Conservation (phyloP, 2,888 invertebrate genomes). For the Drosophila kambysellisi region DNA sequence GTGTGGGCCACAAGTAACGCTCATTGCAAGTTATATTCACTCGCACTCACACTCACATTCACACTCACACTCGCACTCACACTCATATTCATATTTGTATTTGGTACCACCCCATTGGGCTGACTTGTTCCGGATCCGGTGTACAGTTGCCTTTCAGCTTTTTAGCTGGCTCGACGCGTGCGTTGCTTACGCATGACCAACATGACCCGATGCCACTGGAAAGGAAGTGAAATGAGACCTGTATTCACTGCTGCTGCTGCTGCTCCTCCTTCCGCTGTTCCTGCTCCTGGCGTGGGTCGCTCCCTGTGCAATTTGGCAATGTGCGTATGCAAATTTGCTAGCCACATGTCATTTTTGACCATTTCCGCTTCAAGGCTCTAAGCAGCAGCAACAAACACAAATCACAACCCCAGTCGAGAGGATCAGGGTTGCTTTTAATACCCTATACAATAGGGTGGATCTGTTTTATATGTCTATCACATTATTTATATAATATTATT, state of each 20-base stretch:
- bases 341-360: slow-evolving; percentile 77
- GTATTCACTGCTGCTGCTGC: not conserved
- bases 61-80: too few species aligned
- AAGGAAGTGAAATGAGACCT: not conserved
- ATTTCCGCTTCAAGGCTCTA: slow-evolving; percentile 64
- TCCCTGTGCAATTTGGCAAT: slow-evolving; percentile 53
- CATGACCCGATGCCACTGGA: slow-evolving; percentile 19
- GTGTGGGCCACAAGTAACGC: slow-evolving; percentile 60
- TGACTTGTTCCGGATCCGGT: not conserved
- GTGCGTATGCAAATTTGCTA: slow-evolving; percentile 74
- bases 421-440: slow-evolving; percentile 49
- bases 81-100: not conserved
- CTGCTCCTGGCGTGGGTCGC: slow-evolving; percentile 21
- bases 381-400: slow-evolving; percentile 50
- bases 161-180: slow-evolving; percentile 65
- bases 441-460: slow-evolving; percentile 17
- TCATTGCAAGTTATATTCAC: slow-evolving; percentile 68
- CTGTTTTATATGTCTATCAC: not conserved
- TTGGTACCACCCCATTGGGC: slow-evolving; percentile 36
- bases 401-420: slow-evolving; percentile 42
- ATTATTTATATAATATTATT: not conserved
- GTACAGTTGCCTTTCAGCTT: slow-evolving; percentile 73
- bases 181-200: slow-evolving; percentile 61
- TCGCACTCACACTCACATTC: not conserved
- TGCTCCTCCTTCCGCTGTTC: not conserved